A percentile compares a stretch with the other conserved stretches of the same genome.
phyloP scores from a whole-genome alignment of 2,888 invertebrate genomes.

The Aphidoletes aphidimyza region DNA sequence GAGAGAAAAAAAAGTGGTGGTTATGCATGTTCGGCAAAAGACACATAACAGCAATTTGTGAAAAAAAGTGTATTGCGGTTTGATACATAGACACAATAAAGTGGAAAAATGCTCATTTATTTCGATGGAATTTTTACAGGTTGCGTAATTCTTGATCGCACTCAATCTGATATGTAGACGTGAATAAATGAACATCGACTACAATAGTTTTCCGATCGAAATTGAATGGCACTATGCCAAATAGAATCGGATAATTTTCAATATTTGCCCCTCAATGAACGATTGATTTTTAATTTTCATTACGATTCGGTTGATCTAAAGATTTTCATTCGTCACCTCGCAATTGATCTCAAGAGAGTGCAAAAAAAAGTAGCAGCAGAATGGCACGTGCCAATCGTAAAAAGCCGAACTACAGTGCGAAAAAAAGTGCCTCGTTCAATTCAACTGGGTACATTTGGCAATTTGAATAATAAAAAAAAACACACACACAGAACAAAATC shows the following conservation, averaged over 20 bases:
- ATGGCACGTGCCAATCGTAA: slow-evolving; percentile 34
- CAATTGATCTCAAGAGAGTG: slow-evolving; percentile 39
- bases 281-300: neutral
- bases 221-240: too few species aligned
- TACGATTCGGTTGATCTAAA: neutral
- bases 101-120: slow-evolving; percentile 1
- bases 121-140: neutral
- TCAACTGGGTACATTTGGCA: slow-evolving; percentile 1
- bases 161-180: too few species aligned
- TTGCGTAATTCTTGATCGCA: too few species aligned
- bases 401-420: neutral
- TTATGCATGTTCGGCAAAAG: neutral
- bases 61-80: slow-evolving; percentile 38
- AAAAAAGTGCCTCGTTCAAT: neutral
- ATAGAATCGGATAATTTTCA: neutral
- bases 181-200: too few species aligned
- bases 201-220: too few species aligned
- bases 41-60: too few species aligned
- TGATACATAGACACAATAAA: slow-evolving; percentile 42
- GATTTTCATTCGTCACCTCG: slow-evolving; percentile 6
- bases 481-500: neutral
- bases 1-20: neutral
- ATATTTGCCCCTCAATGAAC: neutral
- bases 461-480: slow-evolving; percentile 23
- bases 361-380: neutral